Conservation (phyloP, 2,888 invertebrate genomes). For the Xiphydria camelus region DNA sequence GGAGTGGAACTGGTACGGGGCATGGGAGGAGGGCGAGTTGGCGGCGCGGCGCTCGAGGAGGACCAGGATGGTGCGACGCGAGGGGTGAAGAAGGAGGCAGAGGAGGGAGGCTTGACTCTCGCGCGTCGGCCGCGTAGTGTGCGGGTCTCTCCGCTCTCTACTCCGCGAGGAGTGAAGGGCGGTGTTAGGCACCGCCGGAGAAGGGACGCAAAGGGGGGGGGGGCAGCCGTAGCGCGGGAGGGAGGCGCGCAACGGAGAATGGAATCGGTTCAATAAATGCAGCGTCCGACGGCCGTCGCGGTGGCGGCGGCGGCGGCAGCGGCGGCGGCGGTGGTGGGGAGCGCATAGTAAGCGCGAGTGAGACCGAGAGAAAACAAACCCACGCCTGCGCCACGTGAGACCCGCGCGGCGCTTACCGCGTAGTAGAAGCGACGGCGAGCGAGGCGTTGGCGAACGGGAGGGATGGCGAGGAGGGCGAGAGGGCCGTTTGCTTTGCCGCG, state of each 20-base stretch:
- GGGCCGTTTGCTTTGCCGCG: too few relatives aligned
- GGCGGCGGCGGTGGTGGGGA: neutral
- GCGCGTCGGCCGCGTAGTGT: too few relatives aligned
- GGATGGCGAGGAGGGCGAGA: neutral
- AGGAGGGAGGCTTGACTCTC: too few relatives aligned
- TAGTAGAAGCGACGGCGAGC: constrained; percentile 4
- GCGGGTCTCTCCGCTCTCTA: too few relatives aligned
- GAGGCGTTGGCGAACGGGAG: constrained; percentile 4
- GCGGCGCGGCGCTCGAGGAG: too few relatives aligned
- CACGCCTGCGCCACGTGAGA: constrained; percentile 47
- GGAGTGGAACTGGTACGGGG: too few relatives aligned
- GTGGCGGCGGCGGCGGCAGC: neutral
- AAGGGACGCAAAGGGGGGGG: neutral
- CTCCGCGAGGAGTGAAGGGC: too few relatives aligned
- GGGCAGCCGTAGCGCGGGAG: constrained; percentile 1
- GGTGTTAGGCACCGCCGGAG: constrained; percentile 1
- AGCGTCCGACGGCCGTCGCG: constrained; percentile 12
- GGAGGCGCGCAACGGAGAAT: constrained; percentile 14
- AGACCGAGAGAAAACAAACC: constrained; percentile 42
- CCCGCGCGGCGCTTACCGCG: constrained; percentile 30
- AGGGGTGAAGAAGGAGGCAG: too few relatives aligned
- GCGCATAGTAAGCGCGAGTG: constrained; percentile 15
- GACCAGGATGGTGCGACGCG: too few relatives aligned
- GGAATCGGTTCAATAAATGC: constrained; percentile 44
- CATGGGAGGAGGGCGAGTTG: too few relatives aligned